Evolutionary conservation across 2,113 vertebrate species (phyloP), one percentile per base, ranked within the genome.

Genomic region (Colistium nudipinnis): DNA sequence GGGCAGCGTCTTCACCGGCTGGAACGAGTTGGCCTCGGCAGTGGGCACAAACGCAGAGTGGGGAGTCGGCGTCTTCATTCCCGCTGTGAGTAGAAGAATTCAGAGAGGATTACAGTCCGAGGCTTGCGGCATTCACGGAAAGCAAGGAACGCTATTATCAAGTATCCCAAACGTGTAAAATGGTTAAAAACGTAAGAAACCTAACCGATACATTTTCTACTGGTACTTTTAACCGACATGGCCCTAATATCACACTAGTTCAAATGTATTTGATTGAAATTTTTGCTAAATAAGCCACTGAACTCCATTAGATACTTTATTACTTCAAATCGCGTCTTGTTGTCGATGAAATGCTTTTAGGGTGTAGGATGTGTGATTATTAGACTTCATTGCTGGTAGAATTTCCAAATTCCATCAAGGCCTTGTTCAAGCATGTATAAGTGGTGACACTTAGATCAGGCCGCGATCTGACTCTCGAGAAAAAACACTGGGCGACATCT

Each of bases 1-100:
- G 14, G 95, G 92, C 88, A 99, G 89, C 71, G 96, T 99, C 93
- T 98, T 99, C 82, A 96, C 93, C 90, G 97, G 97, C 90, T 98
- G 98, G 93, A 98, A 99, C 55, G 96, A 94, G 90, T 96, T 94
- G 56, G 94, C 95, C 90, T 99, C 97, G 56, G 96, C 94, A 62
- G 96, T 98, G 69, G 97, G 96, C 83, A 97, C 89, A 90, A 99
- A 99, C 27, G 97, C 98, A 78, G 98, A 99, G 17, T 94, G 90
- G 84, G 96, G 97, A 44, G 95, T 93, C 55, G 96, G 94, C 78
- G 95, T 95, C 91, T 96, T 97, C 81, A 95, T 88, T 89, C 95
- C 97, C 99, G 87, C 55, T 7, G 13, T 76, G n/a, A 6, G 33
- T 45, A 25, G 14, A 27, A 22, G 17, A 30, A 44, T 14, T 61